Evolutionary conservation across 2,797 vertebrate species (phyloP).

Genomic region (Chiroxiphia lanceolata): DNA sequence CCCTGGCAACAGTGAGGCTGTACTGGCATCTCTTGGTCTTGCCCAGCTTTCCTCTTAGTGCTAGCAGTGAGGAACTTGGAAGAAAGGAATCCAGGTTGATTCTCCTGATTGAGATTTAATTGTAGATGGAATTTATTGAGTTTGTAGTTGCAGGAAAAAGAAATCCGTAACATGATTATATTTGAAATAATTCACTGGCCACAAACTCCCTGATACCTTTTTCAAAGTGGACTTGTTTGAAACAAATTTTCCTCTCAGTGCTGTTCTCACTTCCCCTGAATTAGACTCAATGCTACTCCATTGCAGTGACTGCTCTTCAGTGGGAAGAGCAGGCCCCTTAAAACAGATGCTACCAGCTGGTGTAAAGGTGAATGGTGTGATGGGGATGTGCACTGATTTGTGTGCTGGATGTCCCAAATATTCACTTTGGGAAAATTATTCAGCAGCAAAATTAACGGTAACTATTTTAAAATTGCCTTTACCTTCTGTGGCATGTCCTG

Average conservation of each 20-base stretch:
- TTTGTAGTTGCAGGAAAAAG: not conserved
- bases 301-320: not conserved
- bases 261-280: not conserved
- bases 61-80: not conserved
- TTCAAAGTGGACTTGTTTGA: not conserved
- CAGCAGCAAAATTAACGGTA: constrained; percentile 30
- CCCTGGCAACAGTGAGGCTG: not conserved
- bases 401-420: constrained; percentile 39
- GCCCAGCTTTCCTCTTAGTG: not conserved
- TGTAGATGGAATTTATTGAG: not conserved
- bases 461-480: constrained; percentile 60
- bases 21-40: not conserved
- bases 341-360: not conserved
- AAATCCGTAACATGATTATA: not conserved
- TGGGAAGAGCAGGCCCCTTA: not conserved
- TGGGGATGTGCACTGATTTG: not conserved
- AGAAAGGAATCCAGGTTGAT: not conserved
- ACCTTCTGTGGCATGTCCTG: constrained; percentile 59
- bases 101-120: not conserved
- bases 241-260: not conserved
- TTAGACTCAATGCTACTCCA: not conserved
- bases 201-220: not conserved
- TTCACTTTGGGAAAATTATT: constrained; percentile 38
- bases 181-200: not conserved
- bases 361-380: not conserved